Evolutionary conservation across 2,113 vertebrate species (phyloP), one percentile per base, ranked within the genome.

Genomic region (Perca schrenkii): DNA sequence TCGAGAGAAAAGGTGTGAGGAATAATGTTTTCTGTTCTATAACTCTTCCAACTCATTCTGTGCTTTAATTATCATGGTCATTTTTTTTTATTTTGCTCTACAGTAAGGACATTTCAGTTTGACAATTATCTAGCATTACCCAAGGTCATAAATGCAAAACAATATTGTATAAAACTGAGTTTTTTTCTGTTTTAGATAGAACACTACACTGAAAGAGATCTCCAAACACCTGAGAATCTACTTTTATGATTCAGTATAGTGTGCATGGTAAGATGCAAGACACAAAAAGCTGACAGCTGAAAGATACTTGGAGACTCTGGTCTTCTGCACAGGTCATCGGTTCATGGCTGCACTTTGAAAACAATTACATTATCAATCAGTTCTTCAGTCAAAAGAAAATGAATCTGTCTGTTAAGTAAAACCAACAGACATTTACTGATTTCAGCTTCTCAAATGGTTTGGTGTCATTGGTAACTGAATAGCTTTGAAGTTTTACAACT

Each of bases 81-180:
- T 53, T 74, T 78, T 7, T 36, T 60, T 68, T 5, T 28, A 28
- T 11, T 2, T 36, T 16, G 12, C 54, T 14, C 53, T 34, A 4
- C 28, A 28, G 17, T 19, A 16, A 71, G 11, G 10, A 46, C 62
- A 63, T 80, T 80, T 74, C 13, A 77, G 22, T 40, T 49, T 13
- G 34, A 36, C 82, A 62, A 49, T 68, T 64, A 82, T 74, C 64
- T 49, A 11, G 58, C 63, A 69, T 87, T 64, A 73, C 68, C 15
- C 54, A 75, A 17, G 15, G 50, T 69, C 60, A 43, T 43, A 10
- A 22, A 80, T 22, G 1, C 19, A 4, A 50, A 25, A 64, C 62
- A 64, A 64, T 28, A 57, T 36, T 52, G 8, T 6, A 21, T 34
- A 13, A 68, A 11, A 50, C 22, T 19, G 22, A 31, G 22, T 31